Conservation (phyloP, 2,113 vertebrate species). For the Corythornis madagascariensis region DNA sequence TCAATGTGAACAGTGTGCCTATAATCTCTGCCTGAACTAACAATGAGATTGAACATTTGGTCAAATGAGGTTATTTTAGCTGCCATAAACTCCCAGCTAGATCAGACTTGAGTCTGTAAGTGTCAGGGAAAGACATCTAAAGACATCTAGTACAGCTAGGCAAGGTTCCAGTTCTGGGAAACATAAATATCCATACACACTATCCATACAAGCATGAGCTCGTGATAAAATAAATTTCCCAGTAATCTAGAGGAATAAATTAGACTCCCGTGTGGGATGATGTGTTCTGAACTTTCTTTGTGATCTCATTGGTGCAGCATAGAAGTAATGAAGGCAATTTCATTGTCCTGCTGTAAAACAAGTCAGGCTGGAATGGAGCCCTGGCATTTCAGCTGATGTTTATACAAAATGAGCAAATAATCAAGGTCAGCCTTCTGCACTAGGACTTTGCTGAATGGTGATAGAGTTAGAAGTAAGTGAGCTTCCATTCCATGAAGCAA, state of each 20-base stretch:
- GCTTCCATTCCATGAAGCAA: background rate
- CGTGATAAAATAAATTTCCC: background rate
- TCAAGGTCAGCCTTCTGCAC: background rate
- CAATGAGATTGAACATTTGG: background rate
- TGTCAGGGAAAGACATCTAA: background rate
- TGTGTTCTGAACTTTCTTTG: background rate
- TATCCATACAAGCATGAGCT: background rate
- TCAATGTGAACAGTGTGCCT: background rate
- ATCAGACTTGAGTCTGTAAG: background rate
- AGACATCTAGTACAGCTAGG: background rate
- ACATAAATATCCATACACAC: background rate
- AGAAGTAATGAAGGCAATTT: background rate
- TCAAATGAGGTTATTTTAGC: background rate
- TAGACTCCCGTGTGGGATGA: background rate
- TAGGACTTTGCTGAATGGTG: background rate
- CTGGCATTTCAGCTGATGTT: background rate
- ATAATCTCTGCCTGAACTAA: conserved; percentile 1
- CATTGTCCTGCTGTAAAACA: background rate
- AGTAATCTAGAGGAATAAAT: background rate
- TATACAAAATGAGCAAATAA: background rate
- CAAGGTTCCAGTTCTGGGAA: background rate
- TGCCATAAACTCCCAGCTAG: background rate
- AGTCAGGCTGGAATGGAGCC: background rate
- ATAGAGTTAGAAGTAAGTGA: background rate
- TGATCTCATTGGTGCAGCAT: background rate